A percentile compares a stretch with the other conserved stretches of the same genome.
Evolutionary conservation across 2,797 vertebrate species (phyloP).

Genomic region (Brachyalestes nurse): DNA sequence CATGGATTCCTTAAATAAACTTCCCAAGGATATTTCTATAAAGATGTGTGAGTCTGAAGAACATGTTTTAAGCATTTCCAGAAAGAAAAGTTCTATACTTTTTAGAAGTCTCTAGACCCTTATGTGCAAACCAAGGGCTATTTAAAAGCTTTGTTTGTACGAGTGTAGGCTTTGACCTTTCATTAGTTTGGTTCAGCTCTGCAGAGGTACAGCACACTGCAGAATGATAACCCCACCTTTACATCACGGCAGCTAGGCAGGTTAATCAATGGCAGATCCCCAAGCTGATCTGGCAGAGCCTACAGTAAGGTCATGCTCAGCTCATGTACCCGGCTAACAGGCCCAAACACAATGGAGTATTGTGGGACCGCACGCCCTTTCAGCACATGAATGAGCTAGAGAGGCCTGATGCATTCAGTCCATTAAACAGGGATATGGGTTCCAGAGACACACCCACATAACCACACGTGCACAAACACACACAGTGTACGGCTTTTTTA

Average conservation of each 20-base stretch:
- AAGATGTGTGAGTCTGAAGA: no score
- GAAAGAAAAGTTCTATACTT: no score
- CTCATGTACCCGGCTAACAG: slow-evolving; percentile 36
- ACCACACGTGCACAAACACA: slow-evolving; percentile 15
- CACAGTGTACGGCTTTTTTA: background rate
- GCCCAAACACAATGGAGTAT: slow-evolving; percentile 46
- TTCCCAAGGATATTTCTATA: no score
- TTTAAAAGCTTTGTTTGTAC: background rate
- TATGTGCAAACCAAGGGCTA: no score
- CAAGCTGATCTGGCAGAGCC: slow-evolving; percentile 37
- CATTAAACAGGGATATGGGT: slow-evolving; percentile 18
- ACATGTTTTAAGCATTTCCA: no score
- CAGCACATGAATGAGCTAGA: slow-evolving; percentile 28
- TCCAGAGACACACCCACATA: slow-evolving; percentile 14
- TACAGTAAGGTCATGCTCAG: slow-evolving; percentile 37
- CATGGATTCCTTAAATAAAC: no score
- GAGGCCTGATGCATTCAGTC: slow-evolving; percentile 24
- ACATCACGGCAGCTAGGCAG: slow-evolving; percentile 13
- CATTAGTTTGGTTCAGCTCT: background rate
- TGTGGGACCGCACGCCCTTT: slow-evolving; percentile 45
- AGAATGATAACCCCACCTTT: slow-evolving; percentile 7
- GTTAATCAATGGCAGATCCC: slow-evolving; percentile 41
- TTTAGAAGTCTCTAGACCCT: no score
- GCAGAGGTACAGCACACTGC: background rate
- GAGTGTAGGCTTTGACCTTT: background rate